These are phyloP conservation scores for Venturia canescens DNA, from an alignment of 1,140 invertebrate genomes.

Conservation along the genomic window DNA sequence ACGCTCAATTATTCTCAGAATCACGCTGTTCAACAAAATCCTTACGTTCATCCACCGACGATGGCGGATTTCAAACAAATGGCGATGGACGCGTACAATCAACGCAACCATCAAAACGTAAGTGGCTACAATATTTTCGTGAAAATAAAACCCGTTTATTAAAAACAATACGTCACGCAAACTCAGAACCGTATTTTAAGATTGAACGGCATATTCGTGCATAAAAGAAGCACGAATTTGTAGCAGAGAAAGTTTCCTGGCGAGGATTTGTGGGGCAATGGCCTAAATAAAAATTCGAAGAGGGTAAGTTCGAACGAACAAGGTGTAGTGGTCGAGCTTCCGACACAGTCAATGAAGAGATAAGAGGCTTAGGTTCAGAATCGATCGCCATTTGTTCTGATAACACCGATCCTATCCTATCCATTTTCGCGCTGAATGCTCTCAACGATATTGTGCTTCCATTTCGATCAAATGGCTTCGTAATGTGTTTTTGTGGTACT, in stretches of 20 bases:
- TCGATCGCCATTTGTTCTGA: slow-evolving; percentile 52
- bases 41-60: slow-evolving; percentile 66
- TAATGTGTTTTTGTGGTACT: slow-evolving; percentile 9
- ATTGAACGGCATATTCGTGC: not conserved
- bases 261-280: slow-evolving; percentile 5
- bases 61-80: slow-evolving; percentile 73
- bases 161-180: not conserved
- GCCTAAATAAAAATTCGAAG: slow-evolving; percentile 16
- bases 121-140: slow-evolving; percentile 45
- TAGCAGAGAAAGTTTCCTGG: not conserved
- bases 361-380: slow-evolving; percentile 47
- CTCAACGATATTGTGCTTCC: slow-evolving; percentile 40
- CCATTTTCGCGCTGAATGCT: slow-evolving; percentile 34
- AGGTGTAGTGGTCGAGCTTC: not conserved
- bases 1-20: slow-evolving; percentile 65
- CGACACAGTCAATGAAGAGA: slow-evolving; percentile 48
- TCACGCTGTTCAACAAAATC: slow-evolving; percentile 60
- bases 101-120: slow-evolving; percentile 72
- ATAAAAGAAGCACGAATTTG: not conserved
- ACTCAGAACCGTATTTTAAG: not conserved
- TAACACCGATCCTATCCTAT: slow-evolving; percentile 46
- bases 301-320: not conserved
- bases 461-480: slow-evolving; percentile 42
- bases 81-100: slow-evolving; percentile 73
- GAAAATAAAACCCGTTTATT: not conserved